These are phyloP conservation scores for Porites lutea DNA, from an alignment of 64 coral and sea anemone genomes.

Conservation along the genomic window DNA sequence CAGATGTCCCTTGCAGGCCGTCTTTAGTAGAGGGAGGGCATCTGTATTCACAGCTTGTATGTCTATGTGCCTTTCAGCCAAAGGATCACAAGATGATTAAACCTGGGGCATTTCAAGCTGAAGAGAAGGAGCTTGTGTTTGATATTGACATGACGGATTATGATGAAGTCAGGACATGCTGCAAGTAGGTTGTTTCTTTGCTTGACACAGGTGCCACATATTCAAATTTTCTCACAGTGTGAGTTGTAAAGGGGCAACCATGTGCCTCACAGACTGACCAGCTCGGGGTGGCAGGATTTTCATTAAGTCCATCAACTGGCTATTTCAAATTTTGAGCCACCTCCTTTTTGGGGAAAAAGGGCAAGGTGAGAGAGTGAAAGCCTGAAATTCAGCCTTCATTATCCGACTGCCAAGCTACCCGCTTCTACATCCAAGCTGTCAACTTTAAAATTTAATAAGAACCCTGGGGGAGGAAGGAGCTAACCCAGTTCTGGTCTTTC, in stretches of 20 bases:
- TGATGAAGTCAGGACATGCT: slow-evolving; percentile 97
- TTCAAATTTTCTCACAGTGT: not conserved
- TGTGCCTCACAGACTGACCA: not conserved
- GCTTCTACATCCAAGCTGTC: too few relatives aligned
- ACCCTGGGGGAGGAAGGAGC: too few relatives aligned
- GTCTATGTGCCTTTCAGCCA: slow-evolving; percentile 52
- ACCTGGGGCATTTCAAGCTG: slow-evolving; percentile 89
- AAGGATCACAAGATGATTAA: slow-evolving; percentile 99
- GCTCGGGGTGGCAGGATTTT: not conserved
- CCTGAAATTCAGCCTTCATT: too few relatives aligned
- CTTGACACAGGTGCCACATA: not conserved
- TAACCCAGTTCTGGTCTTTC: too few relatives aligned
- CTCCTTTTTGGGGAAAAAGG: too few relatives aligned
- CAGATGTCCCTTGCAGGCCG: too few relatives aligned
- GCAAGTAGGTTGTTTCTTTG: slow-evolving; percentile 77
- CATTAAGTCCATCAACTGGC: too few relatives aligned
- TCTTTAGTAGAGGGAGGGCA: not conserved
- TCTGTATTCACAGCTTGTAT: not conserved
- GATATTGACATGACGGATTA: slow-evolving; percentile 99
- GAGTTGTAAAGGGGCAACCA: not conserved
- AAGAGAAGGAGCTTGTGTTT: slow-evolving; percentile 98
- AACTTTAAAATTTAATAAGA: too few relatives aligned
- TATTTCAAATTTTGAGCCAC: too few relatives aligned
- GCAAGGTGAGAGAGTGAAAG: too few relatives aligned
- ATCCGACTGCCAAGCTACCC: too few relatives aligned